Conservation (phyloP, 2,797 vertebrate genomes). For the Australoheros facetus region DNA sequence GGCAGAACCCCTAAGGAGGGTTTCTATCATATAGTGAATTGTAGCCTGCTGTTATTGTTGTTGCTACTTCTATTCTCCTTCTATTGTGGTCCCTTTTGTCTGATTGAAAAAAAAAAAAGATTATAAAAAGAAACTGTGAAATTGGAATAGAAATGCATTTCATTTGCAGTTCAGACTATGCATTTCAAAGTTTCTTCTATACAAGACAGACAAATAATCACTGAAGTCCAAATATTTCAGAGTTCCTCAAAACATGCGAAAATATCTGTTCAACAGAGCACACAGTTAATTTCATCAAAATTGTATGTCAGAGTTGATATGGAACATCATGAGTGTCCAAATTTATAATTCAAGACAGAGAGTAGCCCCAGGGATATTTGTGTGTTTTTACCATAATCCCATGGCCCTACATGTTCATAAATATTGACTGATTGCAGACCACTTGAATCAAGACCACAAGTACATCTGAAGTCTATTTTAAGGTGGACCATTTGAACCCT, state of each 20-base stretch:
- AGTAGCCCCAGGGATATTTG: conserved; percentile 4
- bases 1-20: conserved; percentile 30
- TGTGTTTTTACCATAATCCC: conserved; percentile 20
- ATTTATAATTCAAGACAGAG: conserved; percentile 28
- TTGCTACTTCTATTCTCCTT: not conserved
- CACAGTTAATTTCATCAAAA: conserved; percentile 7
- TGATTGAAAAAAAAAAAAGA: not conserved
- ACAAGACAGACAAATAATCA: not conserved
- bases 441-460: conserved; percentile 12
- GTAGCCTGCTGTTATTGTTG: not conserved
- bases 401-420: conserved; percentile 20
- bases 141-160: not conserved
- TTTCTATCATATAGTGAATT: conserved; percentile 19
- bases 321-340: conserved; percentile 11
- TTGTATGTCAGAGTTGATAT: not conserved
- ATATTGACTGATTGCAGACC: conserved; percentile 11
- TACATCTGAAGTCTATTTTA: conserved; percentile 14
- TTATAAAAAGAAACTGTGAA: not conserved
- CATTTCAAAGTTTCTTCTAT: not conserved
- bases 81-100: not conserved
- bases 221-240: not conserved
- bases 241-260: not conserved
- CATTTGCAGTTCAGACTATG: conserved; percentile 5
- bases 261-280: not conserved
- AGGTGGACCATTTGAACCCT: not conserved